Conservation (phyloP, 2,888 invertebrate genomes). For the Philopedon plagiatum region DNA sequence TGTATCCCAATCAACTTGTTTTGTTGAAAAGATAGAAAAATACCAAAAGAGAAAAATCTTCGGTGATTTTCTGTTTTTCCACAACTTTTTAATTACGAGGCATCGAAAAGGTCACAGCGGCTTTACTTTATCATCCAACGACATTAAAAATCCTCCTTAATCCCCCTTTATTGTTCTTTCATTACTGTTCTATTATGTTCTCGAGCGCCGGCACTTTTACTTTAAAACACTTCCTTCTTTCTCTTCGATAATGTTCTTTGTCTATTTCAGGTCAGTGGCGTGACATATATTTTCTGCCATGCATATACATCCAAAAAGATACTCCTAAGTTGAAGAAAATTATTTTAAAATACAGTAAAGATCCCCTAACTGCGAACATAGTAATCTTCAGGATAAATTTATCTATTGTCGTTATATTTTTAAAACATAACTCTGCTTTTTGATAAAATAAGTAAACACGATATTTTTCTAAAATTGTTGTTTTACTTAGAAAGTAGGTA, state of each 20-base stretch:
- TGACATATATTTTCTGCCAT: too few relatives aligned
- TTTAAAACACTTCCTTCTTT: constrained; percentile 10
- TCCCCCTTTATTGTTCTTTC: constrained; percentile 47
- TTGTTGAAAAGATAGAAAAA: background rate
- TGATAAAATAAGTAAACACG: too few relatives aligned
- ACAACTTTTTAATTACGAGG: constrained; percentile 27
- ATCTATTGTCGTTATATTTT: too few relatives aligned
- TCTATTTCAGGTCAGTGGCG: background rate
- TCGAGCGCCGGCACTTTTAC: constrained; percentile 7
- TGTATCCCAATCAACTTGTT: background rate
- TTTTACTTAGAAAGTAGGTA: too few relatives aligned
- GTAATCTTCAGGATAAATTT: too few relatives aligned
- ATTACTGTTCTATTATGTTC: constrained; percentile 42
- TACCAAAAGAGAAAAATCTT: background rate
- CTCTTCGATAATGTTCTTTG: background rate
- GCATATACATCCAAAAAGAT: too few relatives aligned
- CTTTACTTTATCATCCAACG: constrained; percentile 37
- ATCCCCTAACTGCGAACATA: too few relatives aligned
- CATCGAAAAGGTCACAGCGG: constrained; percentile 27
- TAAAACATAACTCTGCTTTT: too few relatives aligned
- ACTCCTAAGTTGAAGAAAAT: too few relatives aligned
- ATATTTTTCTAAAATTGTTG: too few relatives aligned
- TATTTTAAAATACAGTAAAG: too few relatives aligned
- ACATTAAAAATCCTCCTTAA: constrained; percentile 38
- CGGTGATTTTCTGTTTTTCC: constrained; percentile 21